Evolutionary conservation across 2,888 invertebrate species (phyloP).

Genomic region (Melanchra persicariae): DNA sequence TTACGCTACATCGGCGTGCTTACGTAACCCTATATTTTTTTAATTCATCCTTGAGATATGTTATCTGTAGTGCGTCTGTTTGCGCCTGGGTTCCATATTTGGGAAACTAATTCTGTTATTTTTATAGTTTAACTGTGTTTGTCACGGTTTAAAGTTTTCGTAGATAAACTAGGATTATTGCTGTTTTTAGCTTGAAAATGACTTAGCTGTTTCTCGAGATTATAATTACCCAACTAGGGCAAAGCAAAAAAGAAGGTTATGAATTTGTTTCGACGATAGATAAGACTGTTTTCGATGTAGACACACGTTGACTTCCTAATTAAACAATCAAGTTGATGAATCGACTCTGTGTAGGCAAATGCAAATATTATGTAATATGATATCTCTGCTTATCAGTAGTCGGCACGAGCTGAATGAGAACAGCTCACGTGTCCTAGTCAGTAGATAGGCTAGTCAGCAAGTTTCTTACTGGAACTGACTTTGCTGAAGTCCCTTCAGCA

Average conservation of each 20-base stretch:
- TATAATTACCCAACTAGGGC: neutral
- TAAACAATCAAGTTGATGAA: neutral
- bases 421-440: neutral
- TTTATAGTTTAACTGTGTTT: conserved; percentile 28
- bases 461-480: too few relatives aligned
- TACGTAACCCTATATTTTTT: conserved; percentile 74
- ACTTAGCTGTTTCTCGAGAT: neutral
- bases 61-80: conserved; percentile 70
- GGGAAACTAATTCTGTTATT: conserved; percentile 36
- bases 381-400: conserved; percentile 2
- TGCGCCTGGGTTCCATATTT: conserved; percentile 47
- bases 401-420: conserved; percentile 10
- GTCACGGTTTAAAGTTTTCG: conserved; percentile 10
- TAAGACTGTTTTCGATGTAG: neutral
- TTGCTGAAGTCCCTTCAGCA: neutral
- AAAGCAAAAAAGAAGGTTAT: too few relatives aligned
- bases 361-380: conserved; percentile 4
- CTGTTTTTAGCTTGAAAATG: conserved; percentile 6
- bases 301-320: neutral
- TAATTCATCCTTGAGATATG: conserved; percentile 80
- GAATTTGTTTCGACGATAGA: too few relatives aligned
- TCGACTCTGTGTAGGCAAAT: neutral
- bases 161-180: neutral
- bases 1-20: conserved; percentile 67
- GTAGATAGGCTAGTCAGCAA: neutral